phyloP scores from a whole-genome alignment of 2,888 invertebrate species.

The Junonia oenone region DNA sequence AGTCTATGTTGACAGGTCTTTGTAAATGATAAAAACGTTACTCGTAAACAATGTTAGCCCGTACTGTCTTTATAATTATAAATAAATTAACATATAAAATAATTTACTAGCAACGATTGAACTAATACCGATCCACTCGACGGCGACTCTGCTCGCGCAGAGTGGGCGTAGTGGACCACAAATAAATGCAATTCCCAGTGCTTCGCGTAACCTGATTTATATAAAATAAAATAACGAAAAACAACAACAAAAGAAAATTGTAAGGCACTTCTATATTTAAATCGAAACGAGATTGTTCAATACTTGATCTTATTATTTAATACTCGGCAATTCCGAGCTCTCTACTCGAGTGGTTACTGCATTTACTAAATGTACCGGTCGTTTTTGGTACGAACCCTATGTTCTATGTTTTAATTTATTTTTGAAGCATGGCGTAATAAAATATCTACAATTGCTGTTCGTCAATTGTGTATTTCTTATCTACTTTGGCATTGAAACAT shows the following conservation, averaged over 20 bases:
- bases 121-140: conserved; percentile 42
- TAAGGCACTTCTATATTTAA: conserved; percentile 78
- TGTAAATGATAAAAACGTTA: conserved; percentile 7
- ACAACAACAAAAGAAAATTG: conserved; percentile 66
- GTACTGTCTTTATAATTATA: conserved; percentile 26
- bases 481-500: neutral
- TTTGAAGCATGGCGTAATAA: conserved; percentile 1
- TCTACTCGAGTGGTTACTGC: conserved; percentile 29
- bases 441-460: neutral
- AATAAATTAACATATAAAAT: conserved; percentile 32
- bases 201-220: conserved; percentile 43
- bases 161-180: conserved; percentile 45
- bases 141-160: conserved; percentile 48
- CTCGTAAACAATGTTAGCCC: conserved; percentile 21
- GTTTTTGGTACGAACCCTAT: conserved; percentile 34
- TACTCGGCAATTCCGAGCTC: conserved; percentile 41
- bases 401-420: neutral
- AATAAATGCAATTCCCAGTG: conserved; percentile 73
- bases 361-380: conserved; percentile 6
- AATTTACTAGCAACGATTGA: conserved; percentile 44
- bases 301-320: conserved; percentile 51
- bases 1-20: conserved; percentile 11
- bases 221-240: conserved; percentile 44
- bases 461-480: neutral
- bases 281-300: conserved; percentile 59